Conservation (phyloP, 2,888 invertebrate species). For the Cerceris ruficornis region DNA sequence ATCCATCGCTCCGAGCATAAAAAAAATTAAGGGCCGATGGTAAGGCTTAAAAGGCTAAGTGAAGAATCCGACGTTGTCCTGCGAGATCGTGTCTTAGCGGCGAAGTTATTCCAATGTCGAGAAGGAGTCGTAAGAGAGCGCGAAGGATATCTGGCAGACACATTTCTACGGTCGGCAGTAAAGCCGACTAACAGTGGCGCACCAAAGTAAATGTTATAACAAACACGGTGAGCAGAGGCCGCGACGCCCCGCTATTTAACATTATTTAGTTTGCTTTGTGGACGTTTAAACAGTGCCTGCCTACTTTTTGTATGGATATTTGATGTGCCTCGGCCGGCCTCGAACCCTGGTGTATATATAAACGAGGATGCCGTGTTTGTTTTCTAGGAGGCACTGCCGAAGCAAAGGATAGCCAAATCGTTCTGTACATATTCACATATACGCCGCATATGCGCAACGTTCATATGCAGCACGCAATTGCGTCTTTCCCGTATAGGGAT, state of each 20-base stretch:
- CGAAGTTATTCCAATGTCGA: conserved; percentile 65
- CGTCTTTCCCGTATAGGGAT: background rate
- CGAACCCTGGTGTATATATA: conserved; percentile 61
- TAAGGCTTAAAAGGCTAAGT: background rate
- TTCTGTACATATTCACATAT: conserved; percentile 19
- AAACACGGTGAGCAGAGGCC: conserved; percentile 74
- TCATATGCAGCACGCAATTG: conserved; percentile 16
- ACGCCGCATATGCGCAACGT: conserved; percentile 9
- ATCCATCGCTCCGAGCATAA: background rate
- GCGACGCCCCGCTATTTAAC: conserved; percentile 79
- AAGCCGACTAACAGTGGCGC: conserved; percentile 76
- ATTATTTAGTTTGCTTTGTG: conserved; percentile 81
- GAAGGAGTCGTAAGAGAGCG: conserved; percentile 69
- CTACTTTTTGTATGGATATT: conserved; percentile 75
- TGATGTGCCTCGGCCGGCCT: conserved; percentile 70
- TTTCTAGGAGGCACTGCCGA: conserved; percentile 69
- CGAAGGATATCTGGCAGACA: conserved; percentile 78
- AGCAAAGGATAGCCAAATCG: conserved; percentile 56
- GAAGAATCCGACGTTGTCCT: conserved; percentile 31
- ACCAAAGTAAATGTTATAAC: conserved; percentile 80
- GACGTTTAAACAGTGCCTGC: conserved; percentile 78
- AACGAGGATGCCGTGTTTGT: conserved; percentile 73
- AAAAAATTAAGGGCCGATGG: background rate
- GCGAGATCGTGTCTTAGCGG: conserved; percentile 23
- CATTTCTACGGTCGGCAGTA: conserved; percentile 76